Evolutionary conservation across 2,113 vertebrate species (phyloP).

Genomic region (Anser cygnoides): DNA sequence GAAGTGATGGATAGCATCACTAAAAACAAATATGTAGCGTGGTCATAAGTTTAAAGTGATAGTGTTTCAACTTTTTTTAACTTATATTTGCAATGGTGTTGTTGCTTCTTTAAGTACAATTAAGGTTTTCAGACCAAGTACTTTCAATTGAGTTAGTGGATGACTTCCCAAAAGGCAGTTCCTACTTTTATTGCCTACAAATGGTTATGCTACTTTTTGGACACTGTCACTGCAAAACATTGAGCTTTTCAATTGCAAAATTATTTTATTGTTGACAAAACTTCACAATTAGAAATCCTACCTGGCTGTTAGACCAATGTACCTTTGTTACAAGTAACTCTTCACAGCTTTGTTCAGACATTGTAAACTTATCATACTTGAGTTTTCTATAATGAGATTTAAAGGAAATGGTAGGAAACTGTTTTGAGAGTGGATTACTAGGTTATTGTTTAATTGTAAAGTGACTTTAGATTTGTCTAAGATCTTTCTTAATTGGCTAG

Average conservation of each 20-base stretch:
- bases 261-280: background rate
- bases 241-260: background rate
- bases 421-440: background rate
- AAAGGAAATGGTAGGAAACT: slow-evolving; percentile 3
- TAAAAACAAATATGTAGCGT: background rate
- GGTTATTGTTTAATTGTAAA: slow-evolving; percentile 7
- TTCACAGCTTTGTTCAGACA: background rate
- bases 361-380: background rate
- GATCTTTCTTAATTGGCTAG: slow-evolving; percentile 16
- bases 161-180: background rate
- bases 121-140: background rate
- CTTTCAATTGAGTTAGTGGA: background rate
- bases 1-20: background rate
- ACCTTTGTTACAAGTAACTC: background rate
- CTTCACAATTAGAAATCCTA: background rate
- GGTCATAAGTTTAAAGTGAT: background rate
- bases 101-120: background rate
- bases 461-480: background rate
- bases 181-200: background rate
- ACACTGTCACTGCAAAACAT: background rate
- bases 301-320: background rate
- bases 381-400: background rate
- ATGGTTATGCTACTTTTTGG: background rate
- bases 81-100: background rate
- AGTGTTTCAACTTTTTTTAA: background rate